phyloP scores from a whole-genome alignment of 2,797 vertebrate species.

The Mergus octosetaceus region DNA sequence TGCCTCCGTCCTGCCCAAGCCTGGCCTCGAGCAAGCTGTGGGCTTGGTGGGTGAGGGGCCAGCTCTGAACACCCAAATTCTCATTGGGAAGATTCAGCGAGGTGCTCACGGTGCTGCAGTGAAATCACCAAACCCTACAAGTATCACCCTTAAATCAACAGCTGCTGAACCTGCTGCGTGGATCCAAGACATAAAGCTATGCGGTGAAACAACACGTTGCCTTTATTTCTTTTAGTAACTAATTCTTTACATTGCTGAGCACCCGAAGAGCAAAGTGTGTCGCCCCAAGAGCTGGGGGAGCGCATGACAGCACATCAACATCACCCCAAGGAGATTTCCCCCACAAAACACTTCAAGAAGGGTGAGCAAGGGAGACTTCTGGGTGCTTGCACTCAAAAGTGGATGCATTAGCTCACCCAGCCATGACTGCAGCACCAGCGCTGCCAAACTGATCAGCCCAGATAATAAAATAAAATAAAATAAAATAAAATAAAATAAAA shows the following conservation, averaged over 20 bases:
- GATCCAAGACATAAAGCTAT: background rate
- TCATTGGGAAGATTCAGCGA: fast-evolving
- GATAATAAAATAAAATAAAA: too few species aligned
- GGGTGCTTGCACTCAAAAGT: too few species aligned
- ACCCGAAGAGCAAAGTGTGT: background rate
- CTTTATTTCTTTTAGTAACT: background rate
- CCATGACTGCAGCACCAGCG: too few species aligned
- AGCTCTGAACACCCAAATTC: background rate
- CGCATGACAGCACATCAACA: too few species aligned
- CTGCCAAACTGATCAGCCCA: too few species aligned
- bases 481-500: too few species aligned
- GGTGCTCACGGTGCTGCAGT: background rate
- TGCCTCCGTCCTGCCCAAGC: background rate
- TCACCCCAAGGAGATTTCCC: too few species aligned
- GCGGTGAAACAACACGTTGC: background rate
- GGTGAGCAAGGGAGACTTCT: too few species aligned
- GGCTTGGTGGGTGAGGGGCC: background rate
- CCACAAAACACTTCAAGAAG: background rate
- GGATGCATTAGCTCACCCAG: too few species aligned
- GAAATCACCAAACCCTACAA: background rate
- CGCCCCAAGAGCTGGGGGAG: too few species aligned
- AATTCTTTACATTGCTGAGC: background rate
- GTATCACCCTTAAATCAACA: background rate
- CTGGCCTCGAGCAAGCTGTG: background rate
- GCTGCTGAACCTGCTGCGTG: fast-evolving